A percentile compares a stretch with the other conserved stretches of the same genome.
Evolutionary conservation across 2,888 invertebrate species (phyloP).

Genomic region (Augiades crinisus): DNA sequence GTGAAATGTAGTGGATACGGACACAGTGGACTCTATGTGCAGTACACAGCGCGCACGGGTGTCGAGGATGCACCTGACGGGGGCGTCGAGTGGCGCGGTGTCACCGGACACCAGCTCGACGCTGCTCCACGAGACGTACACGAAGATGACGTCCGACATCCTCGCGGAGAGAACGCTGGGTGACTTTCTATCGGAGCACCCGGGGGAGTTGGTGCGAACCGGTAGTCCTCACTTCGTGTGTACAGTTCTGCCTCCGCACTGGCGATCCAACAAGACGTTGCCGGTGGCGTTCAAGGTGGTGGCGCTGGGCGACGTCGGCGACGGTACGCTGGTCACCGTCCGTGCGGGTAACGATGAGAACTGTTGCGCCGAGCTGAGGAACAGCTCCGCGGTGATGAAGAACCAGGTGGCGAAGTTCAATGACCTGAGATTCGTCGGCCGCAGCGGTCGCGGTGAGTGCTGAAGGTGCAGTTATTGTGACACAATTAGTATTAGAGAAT

Average conservation of each 20-base stretch:
- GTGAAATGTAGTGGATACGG: conserved; percentile 61
- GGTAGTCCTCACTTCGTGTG: conserved; percentile 97
- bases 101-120: conserved; percentile 87
- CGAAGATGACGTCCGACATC: conserved; percentile 95
- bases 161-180: conserved; percentile 93
- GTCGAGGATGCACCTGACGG: conserved; percentile 79
- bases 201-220: conserved; percentile 95
- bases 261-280: conserved; percentile 99
- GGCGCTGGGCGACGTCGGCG: conserved; percentile 95
- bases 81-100: conserved; percentile 79
- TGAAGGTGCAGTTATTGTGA: conserved; percentile 75
- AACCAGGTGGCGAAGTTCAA: conserved; percentile 99
- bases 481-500: conserved; percentile 35
- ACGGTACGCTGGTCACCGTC: conserved; percentile 97
- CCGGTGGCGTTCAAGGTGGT: conserved; percentile 98
- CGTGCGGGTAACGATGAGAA: conserved; percentile 99
- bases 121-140: conserved; percentile 90
- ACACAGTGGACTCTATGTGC: conserved; percentile 66
- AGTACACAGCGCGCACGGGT: conserved; percentile 76
- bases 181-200: conserved; percentile 93
- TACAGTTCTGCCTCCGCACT: conserved; percentile 96
- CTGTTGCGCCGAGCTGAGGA: conserved; percentile 96
- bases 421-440: conserved; percentile 98
- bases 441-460: conserved; percentile 98
- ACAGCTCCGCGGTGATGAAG: conserved; percentile 98